Evolutionary conservation across 2,113 vertebrate genomes (phyloP).

Genomic region (Chaetorhynchus papuensis): DNA sequence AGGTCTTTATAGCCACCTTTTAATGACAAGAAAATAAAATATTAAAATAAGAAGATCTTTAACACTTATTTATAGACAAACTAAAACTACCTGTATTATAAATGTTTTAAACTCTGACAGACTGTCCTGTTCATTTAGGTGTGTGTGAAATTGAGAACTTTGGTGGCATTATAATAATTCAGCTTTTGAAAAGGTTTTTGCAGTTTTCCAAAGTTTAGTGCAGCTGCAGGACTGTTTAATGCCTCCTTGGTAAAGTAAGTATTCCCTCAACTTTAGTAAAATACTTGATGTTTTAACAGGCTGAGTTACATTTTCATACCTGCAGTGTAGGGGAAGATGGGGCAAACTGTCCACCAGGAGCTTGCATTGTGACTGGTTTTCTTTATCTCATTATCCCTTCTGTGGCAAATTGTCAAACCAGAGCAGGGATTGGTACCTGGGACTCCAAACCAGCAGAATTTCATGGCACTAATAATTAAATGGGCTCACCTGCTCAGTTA

Average conservation of each 20-base stretch:
- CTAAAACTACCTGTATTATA: neutral
- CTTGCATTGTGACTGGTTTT: neutral
- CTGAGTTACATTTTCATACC: neutral
- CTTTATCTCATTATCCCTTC: neutral
- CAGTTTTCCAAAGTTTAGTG: neutral
- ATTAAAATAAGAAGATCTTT: neutral
- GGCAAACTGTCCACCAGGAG: neutral
- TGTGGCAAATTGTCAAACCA: neutral
- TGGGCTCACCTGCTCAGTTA: neutral
- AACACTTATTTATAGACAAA: neutral
- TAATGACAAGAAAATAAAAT: neutral
- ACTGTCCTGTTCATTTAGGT: neutral
- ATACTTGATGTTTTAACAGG: neutral
- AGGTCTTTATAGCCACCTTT: neutral
- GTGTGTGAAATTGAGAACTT: neutral
- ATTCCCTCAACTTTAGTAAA: neutral
- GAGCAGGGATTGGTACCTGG: neutral
- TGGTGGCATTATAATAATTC: neutral
- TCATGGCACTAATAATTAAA: neutral
- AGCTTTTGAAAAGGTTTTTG: neutral
- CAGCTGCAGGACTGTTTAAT: neutral
- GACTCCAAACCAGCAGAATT: neutral
- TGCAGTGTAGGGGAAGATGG: neutral
- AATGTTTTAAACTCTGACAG: neutral
- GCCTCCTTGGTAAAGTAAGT: neutral